These are phyloP conservation scores for Pelodiscus sinensis DNA, from an alignment of 2,113 vertebrate genomes.

Conservation along the genomic window DNA sequence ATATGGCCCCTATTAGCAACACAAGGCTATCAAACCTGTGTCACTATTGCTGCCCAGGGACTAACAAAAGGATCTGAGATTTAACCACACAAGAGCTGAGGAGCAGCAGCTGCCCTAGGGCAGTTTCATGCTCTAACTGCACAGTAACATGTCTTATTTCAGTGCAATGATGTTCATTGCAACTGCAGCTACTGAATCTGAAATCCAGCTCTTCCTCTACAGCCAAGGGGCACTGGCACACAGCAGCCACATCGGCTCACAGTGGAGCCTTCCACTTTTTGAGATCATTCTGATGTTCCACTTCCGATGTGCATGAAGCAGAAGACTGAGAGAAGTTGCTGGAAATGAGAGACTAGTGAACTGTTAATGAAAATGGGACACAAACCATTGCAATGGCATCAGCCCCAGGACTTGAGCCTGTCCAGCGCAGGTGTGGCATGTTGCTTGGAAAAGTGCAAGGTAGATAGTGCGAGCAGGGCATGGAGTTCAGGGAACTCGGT, in stretches of 20 bases:
- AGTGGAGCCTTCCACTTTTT: background rate
- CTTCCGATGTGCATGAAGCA: background rate
- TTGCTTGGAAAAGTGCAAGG: no score
- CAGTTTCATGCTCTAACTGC: background rate
- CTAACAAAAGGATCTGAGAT: accelerated
- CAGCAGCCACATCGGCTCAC: accelerated
- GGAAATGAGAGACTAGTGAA: background rate
- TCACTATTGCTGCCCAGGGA: background rate
- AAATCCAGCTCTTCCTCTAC: background rate
- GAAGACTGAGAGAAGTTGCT: background rate
- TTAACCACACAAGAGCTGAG: constrained; percentile 3
- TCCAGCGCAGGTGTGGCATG: no score
- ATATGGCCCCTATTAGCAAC: background rate
- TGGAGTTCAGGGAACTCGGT: background rate
- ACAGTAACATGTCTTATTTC: background rate
- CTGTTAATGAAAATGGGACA: background rate
- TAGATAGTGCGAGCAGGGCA: no score
- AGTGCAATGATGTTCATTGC: accelerated
- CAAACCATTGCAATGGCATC: background rate
- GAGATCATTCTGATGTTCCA: background rate
- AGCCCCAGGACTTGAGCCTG: background rate
- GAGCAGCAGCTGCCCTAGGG: constrained; percentile 41
- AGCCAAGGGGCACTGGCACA: no score
- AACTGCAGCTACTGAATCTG: background rate
- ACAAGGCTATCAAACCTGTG: background rate